A percentile compares a stretch with the other conserved stretches of the same genome.
Conservation (phyloP, 1,140 invertebrate species). For the Bombus fervidus region DNA sequence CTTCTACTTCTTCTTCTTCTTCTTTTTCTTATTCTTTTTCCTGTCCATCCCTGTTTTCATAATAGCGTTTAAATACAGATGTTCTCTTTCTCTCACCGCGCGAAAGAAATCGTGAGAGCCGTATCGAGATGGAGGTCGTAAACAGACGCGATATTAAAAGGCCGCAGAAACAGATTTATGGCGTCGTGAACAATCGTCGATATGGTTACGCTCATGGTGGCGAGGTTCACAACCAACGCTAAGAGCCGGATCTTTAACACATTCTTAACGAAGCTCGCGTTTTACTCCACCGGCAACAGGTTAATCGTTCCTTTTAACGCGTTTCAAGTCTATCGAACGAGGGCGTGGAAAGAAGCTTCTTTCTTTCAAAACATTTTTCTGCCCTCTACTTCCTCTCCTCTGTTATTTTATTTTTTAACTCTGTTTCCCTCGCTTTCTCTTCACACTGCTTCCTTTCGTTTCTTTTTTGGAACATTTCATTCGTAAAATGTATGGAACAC, state of each 20-base stretch:
- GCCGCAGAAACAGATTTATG: conserved; percentile 50
- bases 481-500: too few species aligned
- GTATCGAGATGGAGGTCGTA: conserved; percentile 24
- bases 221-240: too few species aligned
- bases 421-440: too few species aligned
- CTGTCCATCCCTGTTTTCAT: too few species aligned
- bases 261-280: conserved; percentile 2
- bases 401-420: too few species aligned
- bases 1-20: too few species aligned
- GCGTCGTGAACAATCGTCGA: conserved; percentile 42
- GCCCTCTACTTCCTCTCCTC: too few species aligned
- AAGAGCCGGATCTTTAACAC: neutral
- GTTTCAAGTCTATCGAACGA: neutral
- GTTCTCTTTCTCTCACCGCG: neutral
- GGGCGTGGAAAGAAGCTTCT: neutral
- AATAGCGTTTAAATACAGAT: too few species aligned
- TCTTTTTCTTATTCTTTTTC: neutral
- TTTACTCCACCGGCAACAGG: conserved; percentile 27
- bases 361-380: too few species aligned
- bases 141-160: conserved; percentile 49
- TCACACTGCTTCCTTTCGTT: neutral
- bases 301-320: conserved; percentile 10
- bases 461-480: too few species aligned
- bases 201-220: conserved; percentile 1
- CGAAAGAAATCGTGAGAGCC: conserved; percentile 36